Base-by-base conservation (phyloP, 2,113 vertebrate genomes). In the Anolis carolinensis region DNA sequence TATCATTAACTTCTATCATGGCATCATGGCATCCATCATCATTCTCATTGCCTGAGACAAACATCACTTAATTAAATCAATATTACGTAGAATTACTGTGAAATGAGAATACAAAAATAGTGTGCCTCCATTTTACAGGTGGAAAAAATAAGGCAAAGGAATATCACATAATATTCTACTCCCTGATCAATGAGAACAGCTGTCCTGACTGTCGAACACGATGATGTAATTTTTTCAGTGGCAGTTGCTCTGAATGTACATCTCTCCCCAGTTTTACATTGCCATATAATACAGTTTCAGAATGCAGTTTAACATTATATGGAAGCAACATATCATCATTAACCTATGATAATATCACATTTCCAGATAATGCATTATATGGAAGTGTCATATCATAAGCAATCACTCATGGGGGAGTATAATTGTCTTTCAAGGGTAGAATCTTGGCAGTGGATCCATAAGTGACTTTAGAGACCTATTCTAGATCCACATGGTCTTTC, bases 1-100 rank as follows among this genome's bases (percentile, higher is more conserved):
- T 48, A 44, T 79, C 84, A 85, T 85, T 85, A 85, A 85, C 75
- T 79, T 71, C 75, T 71, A 50, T 85, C 76, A 71, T 48, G 79
- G 83, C 65, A 79, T 71, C 79, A 52, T 71, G 75, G 65, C 76
- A 79, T 34, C 23, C 21, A 23, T 62, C 25, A 4, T 59, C 84
- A 79, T 79, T 79, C 59, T 85, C 65, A 21, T 34, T 59, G 50
- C 67, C 23, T 16, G 48, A 79, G 65, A 79, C 63, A 85, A 79
- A 59, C 82, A 76, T 79, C 50, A 79, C 25, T 79, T 84, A 76
- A 85, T 55, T 84, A 77, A 78, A 50, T 59, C 48, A 52, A 63
- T 52, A 55, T 85, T 55, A 78, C 55, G n/a, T 78, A 78, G 25
- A n/a, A 52, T 70, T 23, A 30, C 32, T 55, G 75, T 70, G 48